phyloP scores from a whole-genome alignment of 2,113 vertebrate species.

The Ptyas mucosa region DNA sequence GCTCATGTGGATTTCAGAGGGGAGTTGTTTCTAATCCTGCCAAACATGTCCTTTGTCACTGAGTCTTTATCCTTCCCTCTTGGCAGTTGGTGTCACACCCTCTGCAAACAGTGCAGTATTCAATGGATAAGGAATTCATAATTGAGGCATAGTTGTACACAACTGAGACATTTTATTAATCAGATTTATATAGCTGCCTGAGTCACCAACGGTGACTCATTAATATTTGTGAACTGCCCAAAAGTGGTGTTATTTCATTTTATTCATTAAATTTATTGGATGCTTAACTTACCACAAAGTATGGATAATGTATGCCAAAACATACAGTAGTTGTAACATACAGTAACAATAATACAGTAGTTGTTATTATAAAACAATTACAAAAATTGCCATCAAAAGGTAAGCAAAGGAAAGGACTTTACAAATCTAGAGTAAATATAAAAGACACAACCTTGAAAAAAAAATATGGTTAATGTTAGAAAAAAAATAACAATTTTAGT shows the following conservation, averaged over 20 bases:
- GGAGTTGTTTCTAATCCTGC: not conserved
- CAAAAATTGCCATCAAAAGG: not conserved
- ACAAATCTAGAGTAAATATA: not conserved
- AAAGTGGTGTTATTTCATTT: not conserved
- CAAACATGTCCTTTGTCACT: not conserved
- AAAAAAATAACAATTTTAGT: not conserved
- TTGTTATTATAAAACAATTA: not conserved
- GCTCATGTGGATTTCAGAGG: not conserved
- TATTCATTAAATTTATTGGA: not conserved
- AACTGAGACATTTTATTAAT: not conserved
- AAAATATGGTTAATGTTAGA: not conserved
- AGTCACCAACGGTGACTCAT: no score
- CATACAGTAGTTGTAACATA: no score
- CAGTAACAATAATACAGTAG: no score
- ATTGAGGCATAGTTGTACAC: not conserved
- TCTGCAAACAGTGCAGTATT: not conserved
- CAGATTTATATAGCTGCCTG: not conserved
- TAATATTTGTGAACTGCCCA: not conserved
- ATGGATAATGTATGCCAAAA: not conserved
- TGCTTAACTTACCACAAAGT: not conserved
- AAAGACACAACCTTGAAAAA: not conserved
- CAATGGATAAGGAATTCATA: not conserved
- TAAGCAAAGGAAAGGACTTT: not conserved
- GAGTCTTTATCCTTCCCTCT: not conserved
- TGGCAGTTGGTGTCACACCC: not conserved